Evolutionary conservation across 2,888 invertebrate genomes (phyloP), one percentile per base, ranked within the genome.

Genomic region (Hoplodrina ambigua): DNA sequence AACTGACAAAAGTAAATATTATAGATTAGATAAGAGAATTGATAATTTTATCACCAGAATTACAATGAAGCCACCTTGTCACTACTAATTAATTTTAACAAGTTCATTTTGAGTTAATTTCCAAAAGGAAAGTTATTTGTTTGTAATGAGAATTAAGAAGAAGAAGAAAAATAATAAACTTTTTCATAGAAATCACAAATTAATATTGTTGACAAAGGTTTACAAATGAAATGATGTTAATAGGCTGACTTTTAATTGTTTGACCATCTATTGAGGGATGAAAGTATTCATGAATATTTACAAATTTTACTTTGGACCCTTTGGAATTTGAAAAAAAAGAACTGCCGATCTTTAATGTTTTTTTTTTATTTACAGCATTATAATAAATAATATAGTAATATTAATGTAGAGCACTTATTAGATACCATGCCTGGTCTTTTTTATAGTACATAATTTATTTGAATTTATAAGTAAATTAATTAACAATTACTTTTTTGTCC

Each of bases 21-120:
- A n/a, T 17, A 30, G 62, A 69, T 73, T n/a, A 71, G 41, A 56
- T 69, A 74, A n/a, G 19, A 13, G 11, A 1, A 41, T 30, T 49
- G 19, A 65, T 65, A 41, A 54, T 11, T 41, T 74, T 49, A 20
- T 74, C 13, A 54, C 7, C 17, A 10, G 25, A 59, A n/a, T 46
- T 30, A 46, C 4, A 25, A 20, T 61, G 33, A 19, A 37, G 2
- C 13, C 5, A 44, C 33, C 15, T 68, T 52, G 17, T n/a, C 10
- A 37, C n/a, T 33, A 33, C 0, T 20, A n/a, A 44, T n/a, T 20
- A 0, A 7, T 13, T 60, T 8, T n/a, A 13, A 19, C 20, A 25
- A 59, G 8, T 44, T 8, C 17, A 3, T 25, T 17, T 25, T 1
- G 41, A 13, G 10, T 25, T 46, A 11, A 25, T 30, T 71, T 56